Evolutionary conservation across 2,797 vertebrate genomes (phyloP).

Genomic region (Malurus splendens): DNA sequence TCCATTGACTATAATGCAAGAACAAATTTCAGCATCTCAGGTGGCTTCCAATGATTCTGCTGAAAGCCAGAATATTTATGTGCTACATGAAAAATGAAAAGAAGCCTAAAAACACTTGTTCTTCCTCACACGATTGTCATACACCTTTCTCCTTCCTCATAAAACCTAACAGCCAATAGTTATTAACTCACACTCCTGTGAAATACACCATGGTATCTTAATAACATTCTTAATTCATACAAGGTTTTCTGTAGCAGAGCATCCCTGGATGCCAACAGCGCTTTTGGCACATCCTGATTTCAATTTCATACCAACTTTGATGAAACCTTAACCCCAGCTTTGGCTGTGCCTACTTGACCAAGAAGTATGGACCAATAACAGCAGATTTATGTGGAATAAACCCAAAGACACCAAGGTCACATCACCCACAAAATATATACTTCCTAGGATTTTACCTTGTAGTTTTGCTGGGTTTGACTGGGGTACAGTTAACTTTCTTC

Average conservation of each 20-base stretch:
- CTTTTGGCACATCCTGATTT: background rate
- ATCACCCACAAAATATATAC: background rate
- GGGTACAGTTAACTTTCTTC: background rate
- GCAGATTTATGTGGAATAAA: background rate
- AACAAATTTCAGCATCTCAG: background rate
- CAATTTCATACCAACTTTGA: background rate
- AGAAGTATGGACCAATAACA: background rate
- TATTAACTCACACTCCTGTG: background rate
- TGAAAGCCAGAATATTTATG: background rate
- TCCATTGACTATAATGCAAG: background rate
- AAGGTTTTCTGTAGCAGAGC: background rate
- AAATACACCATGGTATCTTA: background rate
- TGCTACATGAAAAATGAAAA: background rate
- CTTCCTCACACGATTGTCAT: background rate
- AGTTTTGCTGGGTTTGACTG: background rate
- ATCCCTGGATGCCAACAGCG: background rate
- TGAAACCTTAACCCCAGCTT: background rate
- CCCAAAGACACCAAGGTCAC: background rate
- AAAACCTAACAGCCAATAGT: background rate
- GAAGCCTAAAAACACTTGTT: background rate
- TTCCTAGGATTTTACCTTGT: background rate
- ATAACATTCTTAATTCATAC: background rate
- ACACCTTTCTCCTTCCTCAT: background rate
- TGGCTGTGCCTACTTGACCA: background rate
- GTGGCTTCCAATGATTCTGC: background rate